These are phyloP conservation scores for Pseudorhiza aurosa DNA, from an alignment of 30 jellyfish, hydroid and myxozoan species.

Conservation along the genomic window DNA sequence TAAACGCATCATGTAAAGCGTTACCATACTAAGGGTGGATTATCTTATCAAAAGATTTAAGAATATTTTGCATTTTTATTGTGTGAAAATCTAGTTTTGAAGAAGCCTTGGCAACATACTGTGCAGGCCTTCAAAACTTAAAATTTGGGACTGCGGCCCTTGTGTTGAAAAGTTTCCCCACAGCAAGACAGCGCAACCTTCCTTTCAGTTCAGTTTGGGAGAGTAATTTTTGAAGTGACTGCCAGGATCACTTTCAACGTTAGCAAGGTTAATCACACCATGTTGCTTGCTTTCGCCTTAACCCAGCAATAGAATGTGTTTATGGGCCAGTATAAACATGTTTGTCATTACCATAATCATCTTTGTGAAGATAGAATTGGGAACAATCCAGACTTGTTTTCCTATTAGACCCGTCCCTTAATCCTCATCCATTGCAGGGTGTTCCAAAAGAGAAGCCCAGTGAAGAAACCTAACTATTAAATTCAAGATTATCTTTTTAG, in stretches of 20 bases:
- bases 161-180: conserved; percentile 95
- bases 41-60: too few relatives aligned
- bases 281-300: conserved; percentile 39
- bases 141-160: neutral
- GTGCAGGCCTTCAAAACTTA: neutral
- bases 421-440: too few relatives aligned
- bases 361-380: conserved; percentile 54
- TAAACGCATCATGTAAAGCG: too few relatives aligned
- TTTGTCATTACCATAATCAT: conserved; percentile 55
- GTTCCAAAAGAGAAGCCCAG: too few relatives aligned
- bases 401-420: too few relatives aligned
- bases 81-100: too few relatives aligned
- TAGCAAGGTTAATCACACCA: conserved; percentile 68
- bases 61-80: too few relatives aligned
- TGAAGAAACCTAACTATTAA: too few relatives aligned
- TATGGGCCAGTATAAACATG: conserved; percentile 53
- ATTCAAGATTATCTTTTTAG: too few relatives aligned
- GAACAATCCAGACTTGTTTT: too few relatives aligned
- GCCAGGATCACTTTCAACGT: conserved; percentile 50
- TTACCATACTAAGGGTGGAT: too few relatives aligned
- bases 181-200: conserved; percentile 64
- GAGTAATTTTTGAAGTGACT: conserved; percentile 34
- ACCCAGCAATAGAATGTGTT: conserved; percentile 61
- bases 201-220: conserved; percentile 9
- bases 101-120: too few relatives aligned